A percentile compares a stretch with the other conserved stretches of the same genome.
phyloP scores from a whole-genome alignment of 2,797 vertebrate genomes.

The Sebastes iracundus region DNA sequence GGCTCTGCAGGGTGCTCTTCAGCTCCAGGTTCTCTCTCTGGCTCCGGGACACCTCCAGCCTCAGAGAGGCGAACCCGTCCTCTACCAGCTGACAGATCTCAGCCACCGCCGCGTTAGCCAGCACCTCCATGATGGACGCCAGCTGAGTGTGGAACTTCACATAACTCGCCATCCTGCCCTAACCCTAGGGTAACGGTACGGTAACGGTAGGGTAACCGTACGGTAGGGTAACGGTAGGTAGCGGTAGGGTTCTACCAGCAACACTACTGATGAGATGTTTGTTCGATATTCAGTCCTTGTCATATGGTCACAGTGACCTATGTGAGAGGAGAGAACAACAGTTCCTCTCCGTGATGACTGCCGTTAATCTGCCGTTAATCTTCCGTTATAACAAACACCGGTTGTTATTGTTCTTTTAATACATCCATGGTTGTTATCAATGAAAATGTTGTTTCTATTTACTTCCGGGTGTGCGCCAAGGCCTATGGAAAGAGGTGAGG shows the following conservation, averaged over 20 bases:
- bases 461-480: not conserved
- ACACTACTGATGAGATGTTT: not conserved
- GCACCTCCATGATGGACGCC: slow-evolving; percentile 52
- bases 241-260: too few relatives aligned
- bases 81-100: slow-evolving; percentile 50
- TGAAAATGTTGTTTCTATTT: not conserved
- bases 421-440: not conserved
- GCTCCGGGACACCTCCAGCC: slow-evolving; percentile 34
- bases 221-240: too few relatives aligned
- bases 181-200: too few relatives aligned
- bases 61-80: slow-evolving; percentile 18
- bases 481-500: too few relatives aligned
- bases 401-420: too few relatives aligned
- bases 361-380: too few relatives aligned
- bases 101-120: slow-evolving; percentile 49
- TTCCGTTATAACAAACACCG: too few relatives aligned
- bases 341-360: too few relatives aligned
- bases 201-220: too few relatives aligned
- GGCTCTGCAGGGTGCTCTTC: slow-evolving; percentile 18
- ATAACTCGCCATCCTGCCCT: slow-evolving; percentile 13
- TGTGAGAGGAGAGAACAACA: too few relatives aligned
- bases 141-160: slow-evolving; percentile 41
- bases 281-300: too few relatives aligned
- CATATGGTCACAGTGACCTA: not conserved
- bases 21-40: slow-evolving; percentile 42